Conservation (phyloP, 2,797 vertebrate species). For the Microhierax caerulescens region DNA sequence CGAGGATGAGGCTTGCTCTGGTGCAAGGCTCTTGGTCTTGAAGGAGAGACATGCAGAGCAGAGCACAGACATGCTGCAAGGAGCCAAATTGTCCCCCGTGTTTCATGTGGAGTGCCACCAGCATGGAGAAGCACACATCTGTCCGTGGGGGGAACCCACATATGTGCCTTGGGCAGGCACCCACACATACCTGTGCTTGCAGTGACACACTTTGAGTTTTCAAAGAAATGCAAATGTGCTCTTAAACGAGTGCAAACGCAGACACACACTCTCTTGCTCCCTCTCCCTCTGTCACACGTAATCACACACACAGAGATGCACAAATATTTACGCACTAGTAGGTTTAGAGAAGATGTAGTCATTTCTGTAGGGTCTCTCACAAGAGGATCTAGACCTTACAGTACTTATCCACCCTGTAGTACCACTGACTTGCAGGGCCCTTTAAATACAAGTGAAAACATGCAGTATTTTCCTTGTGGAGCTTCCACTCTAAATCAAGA, state of each 20-base stretch:
- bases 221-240: neutral
- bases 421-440: neutral
- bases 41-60: neutral
- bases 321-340: fast-evolving
- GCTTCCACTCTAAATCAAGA: neutral
- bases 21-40: no score
- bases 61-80: neutral
- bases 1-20: neutral
- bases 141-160: neutral
- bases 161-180: neutral
- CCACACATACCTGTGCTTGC: neutral
- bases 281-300: neutral
- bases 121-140: fast-evolving
- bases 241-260: neutral
- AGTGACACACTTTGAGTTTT: neutral
- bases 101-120: neutral
- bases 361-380: neutral
- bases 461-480: neutral
- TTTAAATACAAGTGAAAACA: neutral
- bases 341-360: neutral
- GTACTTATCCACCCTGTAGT: fast-evolving
- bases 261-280: neutral
- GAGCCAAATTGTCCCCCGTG: neutral
- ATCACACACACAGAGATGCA: neutral
- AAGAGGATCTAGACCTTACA: no score